Evolutionary conservation across 2,888 invertebrate species (phyloP).

Genomic region (Conomelus anceps): DNA sequence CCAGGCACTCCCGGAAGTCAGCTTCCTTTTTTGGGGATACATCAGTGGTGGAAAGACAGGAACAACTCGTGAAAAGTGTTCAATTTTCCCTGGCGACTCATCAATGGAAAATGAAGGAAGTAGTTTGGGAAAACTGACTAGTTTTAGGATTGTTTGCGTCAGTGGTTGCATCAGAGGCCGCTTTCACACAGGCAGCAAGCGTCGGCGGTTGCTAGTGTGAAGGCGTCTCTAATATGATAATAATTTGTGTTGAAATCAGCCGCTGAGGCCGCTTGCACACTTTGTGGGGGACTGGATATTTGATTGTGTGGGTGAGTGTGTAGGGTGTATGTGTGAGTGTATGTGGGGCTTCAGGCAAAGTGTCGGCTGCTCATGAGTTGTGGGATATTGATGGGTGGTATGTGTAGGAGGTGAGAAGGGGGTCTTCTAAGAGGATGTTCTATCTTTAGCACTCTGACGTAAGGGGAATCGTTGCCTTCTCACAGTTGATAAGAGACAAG

Average conservation of each 20-base stretch:
- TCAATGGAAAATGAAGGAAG: too few species aligned
- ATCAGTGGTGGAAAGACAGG: too few species aligned
- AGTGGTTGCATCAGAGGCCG: too few species aligned
- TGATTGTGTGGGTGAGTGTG: not conserved
- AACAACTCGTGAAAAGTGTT: too few species aligned
- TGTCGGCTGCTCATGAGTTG: not conserved
- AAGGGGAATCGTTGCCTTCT: not conserved
- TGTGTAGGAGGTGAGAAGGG: not conserved
- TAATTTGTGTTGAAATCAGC: not conserved
- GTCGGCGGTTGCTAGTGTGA: not conserved
- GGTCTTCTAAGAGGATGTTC: not conserved
- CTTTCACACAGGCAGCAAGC: not conserved
- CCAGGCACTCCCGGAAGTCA: too few species aligned
- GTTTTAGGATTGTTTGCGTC: not conserved
- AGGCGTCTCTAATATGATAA: not conserved
- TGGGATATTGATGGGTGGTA: not conserved
- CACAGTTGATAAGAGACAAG: not conserved
- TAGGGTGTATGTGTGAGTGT: not conserved
- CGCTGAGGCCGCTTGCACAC: not conserved
- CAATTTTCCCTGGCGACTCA: too few species aligned
- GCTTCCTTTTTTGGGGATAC: too few species aligned
- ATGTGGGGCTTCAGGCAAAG: not conserved
- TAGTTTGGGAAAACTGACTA: not conserved
- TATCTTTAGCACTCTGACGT: not conserved
- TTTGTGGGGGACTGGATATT: not conserved